Conservation (phyloP, 1,140 invertebrate genomes). For the Pseudoatta argentina region DNA sequence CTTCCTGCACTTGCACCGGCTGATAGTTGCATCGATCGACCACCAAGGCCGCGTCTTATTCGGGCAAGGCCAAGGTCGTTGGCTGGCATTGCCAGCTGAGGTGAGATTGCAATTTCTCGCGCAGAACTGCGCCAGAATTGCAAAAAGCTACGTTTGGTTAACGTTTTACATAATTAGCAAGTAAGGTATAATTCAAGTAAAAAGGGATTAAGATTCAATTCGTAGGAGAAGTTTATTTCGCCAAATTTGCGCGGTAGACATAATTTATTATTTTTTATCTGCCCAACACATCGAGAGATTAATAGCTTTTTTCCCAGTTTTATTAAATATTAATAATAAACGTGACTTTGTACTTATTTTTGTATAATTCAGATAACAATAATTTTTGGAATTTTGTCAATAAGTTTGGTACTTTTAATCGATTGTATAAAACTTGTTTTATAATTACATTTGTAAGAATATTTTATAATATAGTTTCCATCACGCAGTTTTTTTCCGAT, state of each 20-base stretch:
- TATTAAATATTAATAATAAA: constrained; percentile 1
- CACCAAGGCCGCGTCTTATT: constrained; percentile 79
- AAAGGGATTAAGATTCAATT: background rate
- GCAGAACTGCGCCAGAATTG: constrained; percentile 63
- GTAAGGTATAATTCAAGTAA: too few relatives aligned
- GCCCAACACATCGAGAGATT: too few relatives aligned
- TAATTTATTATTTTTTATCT: background rate
- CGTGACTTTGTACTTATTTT: background rate
- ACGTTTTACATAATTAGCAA: constrained; percentile 28
- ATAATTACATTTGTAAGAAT: background rate
- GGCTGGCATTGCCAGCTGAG: constrained; percentile 77
- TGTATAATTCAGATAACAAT: background rate
- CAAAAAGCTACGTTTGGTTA: constrained; percentile 61
- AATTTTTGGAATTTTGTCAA: background rate
- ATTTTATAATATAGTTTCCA: background rate
- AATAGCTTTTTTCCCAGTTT: background rate
- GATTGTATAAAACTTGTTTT: background rate
- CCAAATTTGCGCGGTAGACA: background rate
- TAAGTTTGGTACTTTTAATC: background rate
- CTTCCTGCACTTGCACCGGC: constrained; percentile 67
- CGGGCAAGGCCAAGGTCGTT: constrained; percentile 83
- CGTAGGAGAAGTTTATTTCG: background rate
- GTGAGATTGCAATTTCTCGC: constrained; percentile 72
- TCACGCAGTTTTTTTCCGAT: background rate
- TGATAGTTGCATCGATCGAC: constrained; percentile 79